Evolutionary conservation across 2,888 invertebrate species (phyloP), one percentile per base, ranked within the genome.

Genomic region (Dicranocentrus wangi): DNA sequence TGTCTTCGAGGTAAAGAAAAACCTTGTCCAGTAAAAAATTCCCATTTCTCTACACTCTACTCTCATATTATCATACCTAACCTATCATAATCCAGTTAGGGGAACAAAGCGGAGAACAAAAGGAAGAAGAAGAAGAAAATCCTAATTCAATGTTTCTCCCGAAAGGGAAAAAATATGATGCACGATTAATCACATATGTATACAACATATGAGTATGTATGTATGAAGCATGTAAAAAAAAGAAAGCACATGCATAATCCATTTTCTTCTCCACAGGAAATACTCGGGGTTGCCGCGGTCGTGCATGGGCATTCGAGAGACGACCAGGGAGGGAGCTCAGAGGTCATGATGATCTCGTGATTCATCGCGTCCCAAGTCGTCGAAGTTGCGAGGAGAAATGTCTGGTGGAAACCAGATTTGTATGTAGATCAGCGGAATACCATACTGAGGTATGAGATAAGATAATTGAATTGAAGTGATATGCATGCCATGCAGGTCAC

Each of bases 371-470:
- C 13, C 89, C 89, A 76, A 89, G 88, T 81, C 87, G 90, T n/a
- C 87, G 90, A 69, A 90, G 90, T 85, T 91, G 91, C 84, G 88
- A 90, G 84, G 90, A 90, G 80, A 88, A 89, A 58, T 90, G 91
- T 82, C 87, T 90, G 17, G 88, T 84, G 13, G 88, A 88, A 79
- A 87, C 87, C 8, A 83, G 87, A 61, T 88, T 88, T 85, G 87
- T 87, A 27, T 90, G 90, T 85, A 88, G 90, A 60, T 90, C 90
- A 0, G 90, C 90, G 21, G 89, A 90, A 86, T 91, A 90, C 88
- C 90, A 90, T 87, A 89, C 90, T 70, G 86, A 87, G 83, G 87
- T 86, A 83, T 43, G 10, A 7, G 32, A 47, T 5, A 27, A 60
- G 32, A 76, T 27, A 39, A 42, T 25, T 47, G 63, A 61, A 68